A percentile compares a stretch with the other conserved stretches of the same genome.
Conservation (phyloP, 2,113 vertebrate genomes). For the Zapornia atra region DNA sequence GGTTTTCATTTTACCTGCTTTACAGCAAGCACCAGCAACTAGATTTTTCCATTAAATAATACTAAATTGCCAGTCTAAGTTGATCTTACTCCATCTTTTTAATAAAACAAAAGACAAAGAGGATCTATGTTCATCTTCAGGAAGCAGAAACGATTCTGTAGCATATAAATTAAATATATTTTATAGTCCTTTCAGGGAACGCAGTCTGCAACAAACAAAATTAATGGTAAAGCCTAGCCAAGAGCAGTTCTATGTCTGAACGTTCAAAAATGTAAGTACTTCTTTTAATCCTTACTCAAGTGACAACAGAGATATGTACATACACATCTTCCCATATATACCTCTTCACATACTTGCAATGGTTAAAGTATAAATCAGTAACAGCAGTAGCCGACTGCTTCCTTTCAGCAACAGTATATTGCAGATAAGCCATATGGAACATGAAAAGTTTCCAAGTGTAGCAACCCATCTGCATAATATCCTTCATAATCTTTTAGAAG, state of each 20-base stretch:
- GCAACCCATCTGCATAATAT: conserved; percentile 59
- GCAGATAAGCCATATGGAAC: conserved; percentile 69
- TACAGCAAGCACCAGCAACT: not conserved
- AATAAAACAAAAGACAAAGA: not conserved
- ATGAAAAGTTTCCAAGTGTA: conserved; percentile 57
- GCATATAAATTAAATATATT: not conserved
- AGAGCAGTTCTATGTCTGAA: not conserved
- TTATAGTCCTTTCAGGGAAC: not conserved
- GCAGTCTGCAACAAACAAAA: not conserved
- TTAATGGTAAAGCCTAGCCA: not conserved
- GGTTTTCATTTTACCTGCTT: not conserved
- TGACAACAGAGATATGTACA: not conserved
- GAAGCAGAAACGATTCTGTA: not conserved
- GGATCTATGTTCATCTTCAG: not conserved
- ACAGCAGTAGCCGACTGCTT: conserved; percentile 8
- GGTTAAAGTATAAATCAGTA: conserved; percentile 36
- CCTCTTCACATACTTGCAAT: not conserved
- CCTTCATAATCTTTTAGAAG: conserved; percentile 44
- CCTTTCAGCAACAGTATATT: conserved; percentile 46
- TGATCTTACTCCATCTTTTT: fast-evolving
- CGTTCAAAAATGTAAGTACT: not conserved
- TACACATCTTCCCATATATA: not conserved
- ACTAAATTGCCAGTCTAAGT: not conserved
- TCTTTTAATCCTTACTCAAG: not conserved
- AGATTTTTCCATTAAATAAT: not conserved